Evolutionary conservation across 2,113 vertebrate species (phyloP).

Genomic region (Phocoena sinus): DNA sequence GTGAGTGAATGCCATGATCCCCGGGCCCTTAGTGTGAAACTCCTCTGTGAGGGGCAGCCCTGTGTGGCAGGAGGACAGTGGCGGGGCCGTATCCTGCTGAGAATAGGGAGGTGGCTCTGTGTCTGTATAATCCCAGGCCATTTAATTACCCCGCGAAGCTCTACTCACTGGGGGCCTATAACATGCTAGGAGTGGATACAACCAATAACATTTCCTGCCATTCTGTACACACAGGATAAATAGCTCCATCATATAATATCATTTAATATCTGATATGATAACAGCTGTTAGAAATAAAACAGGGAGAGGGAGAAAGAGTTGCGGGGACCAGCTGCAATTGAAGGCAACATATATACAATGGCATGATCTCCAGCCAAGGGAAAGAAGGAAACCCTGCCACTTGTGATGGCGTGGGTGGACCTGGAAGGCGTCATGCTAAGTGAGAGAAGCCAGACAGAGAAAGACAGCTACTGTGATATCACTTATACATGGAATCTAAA

Average conservation of each 20-base stretch:
- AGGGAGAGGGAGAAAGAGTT: background rate
- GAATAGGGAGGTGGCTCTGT: background rate
- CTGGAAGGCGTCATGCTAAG: background rate
- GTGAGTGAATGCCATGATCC: accelerated
- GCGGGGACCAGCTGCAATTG: background rate
- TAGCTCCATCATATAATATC: background rate
- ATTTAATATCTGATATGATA: background rate
- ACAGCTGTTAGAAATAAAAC: background rate
- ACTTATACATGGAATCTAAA: too few species aligned
- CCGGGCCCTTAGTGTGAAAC: background rate
- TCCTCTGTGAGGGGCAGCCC: background rate
- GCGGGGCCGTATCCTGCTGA: background rate
- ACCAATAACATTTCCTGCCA: background rate
- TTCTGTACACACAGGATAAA: background rate
- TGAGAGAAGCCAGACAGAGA: background rate
- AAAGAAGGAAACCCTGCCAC: background rate
- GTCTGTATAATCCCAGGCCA: too few species aligned
- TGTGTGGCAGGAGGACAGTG: background rate
- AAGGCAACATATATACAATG: background rate
- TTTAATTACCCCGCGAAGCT: background rate
- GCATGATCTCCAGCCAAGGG: background rate
- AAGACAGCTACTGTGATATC: background rate
- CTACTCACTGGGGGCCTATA: background rate
- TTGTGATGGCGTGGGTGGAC: background rate
- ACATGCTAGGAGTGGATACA: background rate